These are phyloP conservation scores for Lepus europaeus DNA, from an alignment of 2,113 vertebrate species.

Conservation along the genomic window DNA sequence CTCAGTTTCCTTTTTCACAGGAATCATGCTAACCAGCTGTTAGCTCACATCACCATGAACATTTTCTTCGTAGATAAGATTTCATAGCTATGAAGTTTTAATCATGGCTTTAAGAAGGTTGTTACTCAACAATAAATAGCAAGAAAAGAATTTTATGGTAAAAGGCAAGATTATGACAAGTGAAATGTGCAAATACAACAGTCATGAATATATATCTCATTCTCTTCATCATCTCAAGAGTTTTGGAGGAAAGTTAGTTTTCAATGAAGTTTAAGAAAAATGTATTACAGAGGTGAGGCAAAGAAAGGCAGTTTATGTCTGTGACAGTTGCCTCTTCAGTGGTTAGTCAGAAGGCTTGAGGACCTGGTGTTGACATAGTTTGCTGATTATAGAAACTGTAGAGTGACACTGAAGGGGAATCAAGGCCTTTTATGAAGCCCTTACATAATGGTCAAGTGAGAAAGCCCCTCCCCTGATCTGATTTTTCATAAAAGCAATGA, in stretches of 20 bases:
- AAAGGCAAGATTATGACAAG: background rate
- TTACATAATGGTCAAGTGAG: background rate
- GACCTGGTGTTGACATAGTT: background rate
- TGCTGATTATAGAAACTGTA: background rate
- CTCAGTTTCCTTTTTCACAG: background rate
- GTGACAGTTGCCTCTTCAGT: background rate
- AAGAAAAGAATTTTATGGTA: background rate
- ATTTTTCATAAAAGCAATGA: background rate
- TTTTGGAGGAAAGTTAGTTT: conserved; percentile 7
- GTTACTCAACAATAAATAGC: background rate
- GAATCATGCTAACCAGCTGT: background rate
- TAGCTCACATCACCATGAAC: background rate
- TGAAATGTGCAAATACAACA: background rate
- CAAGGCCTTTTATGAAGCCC: background rate
- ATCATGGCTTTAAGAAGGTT: background rate
- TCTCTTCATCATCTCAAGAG: conserved; percentile 6
- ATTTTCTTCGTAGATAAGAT: background rate
- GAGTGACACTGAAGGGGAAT: background rate
- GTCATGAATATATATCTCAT: background rate
- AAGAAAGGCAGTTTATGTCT: background rate
- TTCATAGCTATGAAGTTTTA: background rate
- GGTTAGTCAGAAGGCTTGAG: background rate
- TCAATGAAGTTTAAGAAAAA: conserved; percentile 8
- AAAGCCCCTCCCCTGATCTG: background rate
- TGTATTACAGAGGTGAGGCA: background rate